phyloP scores from a whole-genome alignment of 2,113 vertebrate genomes.

The Labeo rohita region DNA sequence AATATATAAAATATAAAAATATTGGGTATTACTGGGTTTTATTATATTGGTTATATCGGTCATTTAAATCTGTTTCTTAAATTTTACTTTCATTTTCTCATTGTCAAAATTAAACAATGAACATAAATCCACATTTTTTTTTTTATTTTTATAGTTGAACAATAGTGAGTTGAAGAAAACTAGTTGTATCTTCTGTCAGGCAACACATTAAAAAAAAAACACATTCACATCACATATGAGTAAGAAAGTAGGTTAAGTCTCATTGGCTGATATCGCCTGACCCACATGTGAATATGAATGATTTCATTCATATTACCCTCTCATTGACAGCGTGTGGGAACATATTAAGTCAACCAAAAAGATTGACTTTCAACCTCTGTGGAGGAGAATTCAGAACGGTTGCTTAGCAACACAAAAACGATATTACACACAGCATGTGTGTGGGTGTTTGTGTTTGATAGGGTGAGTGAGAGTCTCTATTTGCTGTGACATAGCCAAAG shows the following conservation, averaged over 20 bases:
- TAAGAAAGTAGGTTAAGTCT: not conserved
- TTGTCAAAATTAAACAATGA: not conserved
- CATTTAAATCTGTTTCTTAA: not conserved
- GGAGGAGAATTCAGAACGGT: not conserved
- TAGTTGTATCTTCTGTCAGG: not conserved
- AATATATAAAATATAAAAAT: too few species aligned
- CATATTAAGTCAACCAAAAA: not conserved
- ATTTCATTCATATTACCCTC: not conserved
- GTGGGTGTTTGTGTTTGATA: not conserved
- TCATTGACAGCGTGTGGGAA: not conserved
- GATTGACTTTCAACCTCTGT: not conserved
- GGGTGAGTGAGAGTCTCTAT: not conserved
- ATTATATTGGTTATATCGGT: too few species aligned
- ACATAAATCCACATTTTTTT: not conserved
- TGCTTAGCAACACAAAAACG: not conserved
- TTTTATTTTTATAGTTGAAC: not conserved
- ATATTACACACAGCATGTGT: not conserved
- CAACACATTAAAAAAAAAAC: not conserved
- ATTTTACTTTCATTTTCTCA: too few species aligned
- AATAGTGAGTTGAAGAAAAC: not conserved
- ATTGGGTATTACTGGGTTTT: too few species aligned
- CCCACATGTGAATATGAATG: not conserved
- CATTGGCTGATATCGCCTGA: not conserved
- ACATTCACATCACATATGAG: not conserved
- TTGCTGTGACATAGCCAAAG: constrained; percentile 28